Evolutionary conservation across 2,888 invertebrate genomes (phyloP), one percentile per base, ranked within the genome.

Genomic region (Hartigia nigra): DNA sequence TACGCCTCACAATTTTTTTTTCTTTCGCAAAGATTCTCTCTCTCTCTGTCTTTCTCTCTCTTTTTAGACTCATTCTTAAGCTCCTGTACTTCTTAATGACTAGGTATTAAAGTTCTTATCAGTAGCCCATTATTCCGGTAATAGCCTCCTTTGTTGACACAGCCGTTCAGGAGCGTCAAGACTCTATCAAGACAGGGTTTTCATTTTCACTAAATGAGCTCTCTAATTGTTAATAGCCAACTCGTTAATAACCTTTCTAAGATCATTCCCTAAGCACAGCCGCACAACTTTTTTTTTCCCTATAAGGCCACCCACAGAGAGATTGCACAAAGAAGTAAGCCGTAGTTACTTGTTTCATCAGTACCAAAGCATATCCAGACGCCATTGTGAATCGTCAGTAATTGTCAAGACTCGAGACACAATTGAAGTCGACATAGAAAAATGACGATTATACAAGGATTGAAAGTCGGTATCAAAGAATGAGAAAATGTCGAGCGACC

Each of bases 31-130:
- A 69, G 23, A 12, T 37, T 12, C 14, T 11, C 69, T 69, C 14
- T 12, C 31, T 4, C 70, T 4, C 55, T 70, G 70, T 70, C 35
- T 55, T 11, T 70, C 12, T 31, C 34, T 14, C 35, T 74, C 69
- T 74, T 31, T 11, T 12, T 32, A 69, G 69, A 4, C 70, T 12
- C 12, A 9, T 55, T 76, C 80, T 81, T 74, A 78, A 70, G 75
- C 81, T 79, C 80, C 79, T 81, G 75, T 78, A 81, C 76, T 83
- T 77, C 77, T 74, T 83, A 82, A 86, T 83, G 76, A 78, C 79
- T 78, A 79, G 75, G 81, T 78, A 85, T 85, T 86, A 85, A 85
- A 82, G 81, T 84, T 83, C 84, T 87, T 86, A 86, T 87, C 87
- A 79, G 81, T 70, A 82, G 82, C 82, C 85, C 83, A 87, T 87